These are phyloP conservation scores for Momotus momota DNA, from an alignment of 2,797 vertebrate genomes.

Conservation along the genomic window DNA sequence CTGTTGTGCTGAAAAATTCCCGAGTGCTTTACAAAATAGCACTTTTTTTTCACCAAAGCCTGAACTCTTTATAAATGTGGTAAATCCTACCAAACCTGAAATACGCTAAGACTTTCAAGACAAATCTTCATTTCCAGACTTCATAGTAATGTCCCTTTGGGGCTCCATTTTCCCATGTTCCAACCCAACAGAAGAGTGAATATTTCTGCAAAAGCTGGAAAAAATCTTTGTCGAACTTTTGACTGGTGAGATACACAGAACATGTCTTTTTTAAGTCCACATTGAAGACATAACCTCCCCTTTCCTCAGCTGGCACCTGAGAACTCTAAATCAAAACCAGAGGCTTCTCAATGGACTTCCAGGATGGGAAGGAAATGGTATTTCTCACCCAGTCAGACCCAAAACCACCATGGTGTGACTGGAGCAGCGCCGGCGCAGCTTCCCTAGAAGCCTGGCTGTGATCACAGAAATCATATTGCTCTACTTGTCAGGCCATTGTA, in stretches of 20 bases:
- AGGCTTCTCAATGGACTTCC: rapidly evolving
- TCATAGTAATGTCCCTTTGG: not conserved
- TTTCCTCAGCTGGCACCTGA: not conserved
- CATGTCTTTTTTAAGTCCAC: not conserved
- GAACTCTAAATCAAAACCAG: not conserved
- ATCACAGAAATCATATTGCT: not conserved
- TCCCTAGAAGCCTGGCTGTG: not conserved
- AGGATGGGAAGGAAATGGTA: rapidly evolving
- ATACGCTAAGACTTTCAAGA: not conserved
- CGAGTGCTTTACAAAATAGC: slow-evolving; percentile 7
- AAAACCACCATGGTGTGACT: rapidly evolving
- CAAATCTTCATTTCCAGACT: not conserved
- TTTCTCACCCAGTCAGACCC: not conserved
- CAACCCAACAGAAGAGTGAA: not conserved
- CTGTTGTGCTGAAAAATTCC: slow-evolving; percentile 44
- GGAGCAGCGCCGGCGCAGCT: rapidly evolving
- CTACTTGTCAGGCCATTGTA: not conserved
- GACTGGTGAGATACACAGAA: not conserved
- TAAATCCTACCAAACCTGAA: not conserved
- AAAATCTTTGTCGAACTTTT: not conserved
- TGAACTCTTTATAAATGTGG: not conserved
- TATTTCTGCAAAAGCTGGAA: not conserved
- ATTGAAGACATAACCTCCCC: not conserved
- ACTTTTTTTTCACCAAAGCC: not conserved
- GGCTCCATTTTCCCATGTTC: not conserved